A percentile compares a stretch with the other conserved stretches of the same genome.
Evolutionary conservation across 2,113 vertebrate species (phyloP).

Genomic region (Grantiella picta): DNA sequence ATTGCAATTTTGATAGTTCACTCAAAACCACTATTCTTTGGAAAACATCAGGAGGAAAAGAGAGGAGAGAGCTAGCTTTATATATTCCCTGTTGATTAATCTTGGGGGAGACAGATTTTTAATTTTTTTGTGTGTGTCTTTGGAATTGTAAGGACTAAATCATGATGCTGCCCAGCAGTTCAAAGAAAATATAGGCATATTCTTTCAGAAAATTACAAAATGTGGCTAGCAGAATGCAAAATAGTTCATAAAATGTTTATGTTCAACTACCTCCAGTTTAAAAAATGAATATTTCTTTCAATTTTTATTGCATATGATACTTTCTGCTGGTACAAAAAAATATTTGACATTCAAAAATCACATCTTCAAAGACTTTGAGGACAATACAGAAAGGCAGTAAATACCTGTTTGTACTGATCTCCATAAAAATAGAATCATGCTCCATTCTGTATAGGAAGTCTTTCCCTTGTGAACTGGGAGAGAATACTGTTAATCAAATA

Average conservation of each 20-base stretch:
- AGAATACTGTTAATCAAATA: conserved; percentile 10
- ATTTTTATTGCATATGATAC: neutral
- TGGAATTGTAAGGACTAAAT: neutral
- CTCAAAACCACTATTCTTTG: neutral
- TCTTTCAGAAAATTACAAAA: neutral
- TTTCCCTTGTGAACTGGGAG: neutral
- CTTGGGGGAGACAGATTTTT: neutral
- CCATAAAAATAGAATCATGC: neutral
- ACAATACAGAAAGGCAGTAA: neutral
- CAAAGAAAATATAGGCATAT: neutral
- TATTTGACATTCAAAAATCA: neutral
- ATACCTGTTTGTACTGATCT: neutral
- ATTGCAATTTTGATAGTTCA: neutral
- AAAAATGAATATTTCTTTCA: neutral
- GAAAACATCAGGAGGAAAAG: neutral
- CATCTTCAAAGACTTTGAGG: neutral
- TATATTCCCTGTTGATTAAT: neutral
- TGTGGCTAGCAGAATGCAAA: neutral
- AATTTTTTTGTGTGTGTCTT: neutral
- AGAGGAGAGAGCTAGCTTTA: neutral
- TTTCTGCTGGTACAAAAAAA: neutral
- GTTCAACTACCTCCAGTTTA: neutral
- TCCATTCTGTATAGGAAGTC: neutral
- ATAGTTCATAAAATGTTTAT: neutral
- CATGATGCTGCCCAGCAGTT: neutral